Conservation (phyloP, 2,888 invertebrate genomes). For the Dorcus hopei region DNA sequence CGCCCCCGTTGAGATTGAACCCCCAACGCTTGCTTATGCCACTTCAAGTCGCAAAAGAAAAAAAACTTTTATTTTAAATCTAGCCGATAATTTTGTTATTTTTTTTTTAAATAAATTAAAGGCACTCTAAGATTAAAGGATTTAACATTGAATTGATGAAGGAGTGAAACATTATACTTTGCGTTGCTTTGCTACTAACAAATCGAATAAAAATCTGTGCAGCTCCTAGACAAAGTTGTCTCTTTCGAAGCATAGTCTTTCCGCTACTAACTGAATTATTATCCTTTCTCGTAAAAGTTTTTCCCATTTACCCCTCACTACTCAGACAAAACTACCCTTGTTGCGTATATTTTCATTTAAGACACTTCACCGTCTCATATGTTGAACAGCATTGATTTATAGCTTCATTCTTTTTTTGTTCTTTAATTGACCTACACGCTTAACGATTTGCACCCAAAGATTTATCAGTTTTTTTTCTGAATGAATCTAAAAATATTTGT, state of each 20-base stretch:
- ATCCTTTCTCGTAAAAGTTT: slow-evolving; percentile 44
- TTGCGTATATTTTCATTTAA: slow-evolving; percentile 43
- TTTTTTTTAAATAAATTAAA: too few relatives aligned
- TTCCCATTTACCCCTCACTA: slow-evolving; percentile 37
- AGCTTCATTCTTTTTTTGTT: slow-evolving; percentile 1
- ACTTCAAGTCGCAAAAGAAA: slow-evolving; percentile 2
- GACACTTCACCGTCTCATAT: slow-evolving; percentile 34
- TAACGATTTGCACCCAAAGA: not conserved
- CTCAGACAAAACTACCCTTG: slow-evolving; percentile 34
- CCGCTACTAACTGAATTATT: slow-evolving; percentile 43
- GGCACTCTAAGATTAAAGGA: not conserved
- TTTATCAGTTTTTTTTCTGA: not conserved
- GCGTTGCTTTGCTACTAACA: slow-evolving; percentile 13
- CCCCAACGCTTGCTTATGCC: slow-evolving; percentile 25
- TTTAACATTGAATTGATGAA: not conserved
- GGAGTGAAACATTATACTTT: not conserved
- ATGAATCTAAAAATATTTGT: too few relatives aligned
- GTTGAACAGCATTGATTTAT: slow-evolving; percentile 27
- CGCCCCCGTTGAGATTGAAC: slow-evolving; percentile 33
- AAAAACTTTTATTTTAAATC: not conserved
- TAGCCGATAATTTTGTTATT: too few relatives aligned
- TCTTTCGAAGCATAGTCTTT: slow-evolving; percentile 35
- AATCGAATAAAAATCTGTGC: slow-evolving; percentile 30
- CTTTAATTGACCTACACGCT: slow-evolving; percentile 1
- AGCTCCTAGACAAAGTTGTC: slow-evolving; percentile 37